These are phyloP conservation scores for Pilophorus perplexus DNA, from an alignment of 2,888 invertebrate species.

Conservation along the genomic window DNA sequence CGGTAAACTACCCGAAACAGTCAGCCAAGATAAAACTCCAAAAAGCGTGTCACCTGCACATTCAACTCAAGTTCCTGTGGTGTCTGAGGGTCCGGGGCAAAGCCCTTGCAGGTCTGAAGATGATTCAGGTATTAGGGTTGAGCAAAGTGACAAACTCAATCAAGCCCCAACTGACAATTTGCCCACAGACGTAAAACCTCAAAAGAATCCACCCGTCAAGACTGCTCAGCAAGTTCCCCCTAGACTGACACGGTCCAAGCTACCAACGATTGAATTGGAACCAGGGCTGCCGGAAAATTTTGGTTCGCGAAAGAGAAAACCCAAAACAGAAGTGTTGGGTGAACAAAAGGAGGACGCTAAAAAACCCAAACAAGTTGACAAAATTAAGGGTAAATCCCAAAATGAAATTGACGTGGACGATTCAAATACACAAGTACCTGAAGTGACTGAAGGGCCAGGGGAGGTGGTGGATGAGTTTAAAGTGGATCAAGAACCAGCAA, in stretches of 20 bases:
- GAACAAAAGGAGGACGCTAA: not conserved
- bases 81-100: slow-evolving; percentile 24
- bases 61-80: slow-evolving; percentile 20
- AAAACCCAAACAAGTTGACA: not conserved
- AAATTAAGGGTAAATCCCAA: not conserved
- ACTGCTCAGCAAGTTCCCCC: not conserved
- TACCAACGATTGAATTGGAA: not conserved
- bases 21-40: not conserved
- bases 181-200: not conserved
- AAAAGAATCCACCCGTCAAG: not conserved
- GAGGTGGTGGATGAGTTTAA: slow-evolving; percentile 5
- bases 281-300: slow-evolving; percentile 10
- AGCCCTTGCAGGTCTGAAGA: not conserved
- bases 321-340: not conserved
- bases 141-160: not conserved
- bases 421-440: slow-evolving; percentile 20
- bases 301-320: not conserved
- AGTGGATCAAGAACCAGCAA: no score
- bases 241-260: slow-evolving; percentile 4
- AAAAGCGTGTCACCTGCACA: not conserved
- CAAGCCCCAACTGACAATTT: not conserved
- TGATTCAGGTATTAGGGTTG: not conserved
- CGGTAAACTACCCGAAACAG: not conserved
- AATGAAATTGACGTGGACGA: not conserved
- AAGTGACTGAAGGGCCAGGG: slow-evolving; percentile 18